Percentiles rank a stretch among this genome's conserved stretches.
phyloP scores from a whole-genome alignment of 2,113 vertebrate genomes.

The Galbula dea region DNA sequence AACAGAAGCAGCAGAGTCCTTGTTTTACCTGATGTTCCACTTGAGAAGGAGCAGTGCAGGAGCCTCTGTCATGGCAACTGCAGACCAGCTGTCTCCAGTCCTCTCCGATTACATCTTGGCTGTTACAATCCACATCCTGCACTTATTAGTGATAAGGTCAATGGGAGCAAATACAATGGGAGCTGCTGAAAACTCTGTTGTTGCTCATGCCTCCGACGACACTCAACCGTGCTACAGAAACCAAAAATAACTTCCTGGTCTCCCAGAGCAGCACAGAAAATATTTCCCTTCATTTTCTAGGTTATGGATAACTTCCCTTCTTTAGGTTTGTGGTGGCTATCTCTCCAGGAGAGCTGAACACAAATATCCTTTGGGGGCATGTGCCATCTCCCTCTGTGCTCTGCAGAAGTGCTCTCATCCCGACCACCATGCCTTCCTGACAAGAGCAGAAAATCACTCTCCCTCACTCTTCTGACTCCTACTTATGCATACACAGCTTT shows the following conservation, averaged over 20 bases:
- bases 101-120: slow-evolving; percentile 55
- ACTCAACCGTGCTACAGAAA: slow-evolving; percentile 41
- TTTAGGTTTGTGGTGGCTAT: background rate
- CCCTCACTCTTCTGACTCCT: background rate
- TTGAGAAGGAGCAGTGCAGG: background rate
- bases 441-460: background rate
- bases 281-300: slow-evolving; percentile 49
- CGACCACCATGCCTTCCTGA: background rate
- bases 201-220: slow-evolving; percentile 9
- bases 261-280: slow-evolving; percentile 27
- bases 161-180: slow-evolving; percentile 56
- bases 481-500: background rate
- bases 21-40: slow-evolving; percentile 28
- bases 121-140: slow-evolving; percentile 56
- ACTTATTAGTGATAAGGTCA: slow-evolving; percentile 46
- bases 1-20: background rate
- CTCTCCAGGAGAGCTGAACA: background rate
- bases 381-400: background rate
- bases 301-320: slow-evolving; percentile 55
- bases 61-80: slow-evolving; percentile 40
- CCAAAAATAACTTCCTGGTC: slow-evolving; percentile 67
- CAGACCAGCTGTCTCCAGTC: slow-evolving; percentile 62
- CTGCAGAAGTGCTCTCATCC: background rate
- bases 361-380: background rate
- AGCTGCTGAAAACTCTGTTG: slow-evolving; percentile 48